Percentiles rank a stretch among this genome's conserved stretches.
Evolutionary conservation across 1,140 invertebrate genomes (phyloP).

Genomic region (Drosophila willistoni): DNA sequence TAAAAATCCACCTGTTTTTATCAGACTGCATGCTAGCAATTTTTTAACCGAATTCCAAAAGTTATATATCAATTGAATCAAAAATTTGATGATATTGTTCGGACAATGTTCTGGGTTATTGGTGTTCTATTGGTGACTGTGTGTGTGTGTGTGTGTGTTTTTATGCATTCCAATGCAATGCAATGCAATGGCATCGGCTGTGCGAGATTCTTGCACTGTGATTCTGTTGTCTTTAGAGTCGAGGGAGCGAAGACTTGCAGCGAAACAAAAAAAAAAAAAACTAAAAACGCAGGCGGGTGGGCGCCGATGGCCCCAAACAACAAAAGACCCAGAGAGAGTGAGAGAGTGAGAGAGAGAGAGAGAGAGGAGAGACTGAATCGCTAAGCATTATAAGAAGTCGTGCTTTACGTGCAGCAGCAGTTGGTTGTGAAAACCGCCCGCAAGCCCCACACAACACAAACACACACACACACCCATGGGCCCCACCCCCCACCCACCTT

Average conservation of each 20-base stretch:
- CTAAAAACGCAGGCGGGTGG: conserved; percentile 76
- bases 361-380: conserved; percentile 51
- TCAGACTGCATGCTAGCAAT: too few species aligned
- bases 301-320: conserved; percentile 66
- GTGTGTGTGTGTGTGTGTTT: conserved; percentile 29
- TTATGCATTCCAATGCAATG: conserved; percentile 69
- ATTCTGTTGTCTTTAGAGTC: neutral
- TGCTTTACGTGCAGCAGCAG: conserved; percentile 78
- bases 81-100: too few species aligned
- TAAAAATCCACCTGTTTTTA: too few species aligned
- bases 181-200: conserved; percentile 64
- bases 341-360: conserved; percentile 27
- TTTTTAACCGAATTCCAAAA: too few species aligned
- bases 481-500: neutral
- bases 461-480: too few species aligned
- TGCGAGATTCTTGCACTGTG: neutral
- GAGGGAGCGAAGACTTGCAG: conserved; percentile 7
- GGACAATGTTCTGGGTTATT: conserved; percentile 2
- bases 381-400: conserved; percentile 80
- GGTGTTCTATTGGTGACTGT: conserved; percentile 27
- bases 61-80: too few species aligned
- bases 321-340: conserved; percentile 20
- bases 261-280: neutral
- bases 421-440: conserved; percentile 29
- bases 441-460: neutral